Evolutionary conservation across 2,113 vertebrate species (phyloP), one percentile per base, ranked within the genome.

Genomic region (Anhinga anhinga): DNA sequence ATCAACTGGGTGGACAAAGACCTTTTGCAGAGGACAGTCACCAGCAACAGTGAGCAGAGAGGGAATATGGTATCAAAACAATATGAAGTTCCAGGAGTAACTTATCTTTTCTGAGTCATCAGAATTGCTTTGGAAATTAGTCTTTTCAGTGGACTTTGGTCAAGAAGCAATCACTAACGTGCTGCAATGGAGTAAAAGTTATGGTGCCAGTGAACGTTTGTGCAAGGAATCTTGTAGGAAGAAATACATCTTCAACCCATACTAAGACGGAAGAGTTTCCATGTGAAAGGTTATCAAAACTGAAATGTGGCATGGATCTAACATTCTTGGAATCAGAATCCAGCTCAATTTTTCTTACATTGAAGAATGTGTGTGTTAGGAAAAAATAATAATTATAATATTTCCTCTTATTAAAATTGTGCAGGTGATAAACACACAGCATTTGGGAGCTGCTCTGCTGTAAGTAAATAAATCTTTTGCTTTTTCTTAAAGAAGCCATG

Each of bases 161-260:
- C 0, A 0, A 52, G 70, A 84, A 88, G 18, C 3, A 18, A 66
- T 32, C 0, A 0, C 18, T 66, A 65, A 30, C 4, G 56, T 23
- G 12, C 21, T 81, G 40, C 59, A 73, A 81, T 21, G 30, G 4
- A 34, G 14, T 36, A 34, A 13, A 47, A 55, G 15, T 42, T 70
- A 44, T 1, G 78, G 36, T 49, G 55, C 50, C 56, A 66, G 6
- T 19, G 11, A 71, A 3, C 30, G 11, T 53, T 32, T 30, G 21
- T 23, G 38, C 34, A n/a, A 26, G 1, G 2, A 25, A 30, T 42
- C 25, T 2, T 44, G 16, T 3, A 55, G 26, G 71, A 85, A 86
- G 10, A 86, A 71, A 63, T 14, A 3, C 17, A 73, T 59, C 49
- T 91, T 93, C 53, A 63, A 30, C 9, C 9, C 8, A 0, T 45